These are phyloP conservation scores for Zapus hudsonius DNA, from an alignment of 2,113 vertebrate species.

Conservation along the genomic window DNA sequence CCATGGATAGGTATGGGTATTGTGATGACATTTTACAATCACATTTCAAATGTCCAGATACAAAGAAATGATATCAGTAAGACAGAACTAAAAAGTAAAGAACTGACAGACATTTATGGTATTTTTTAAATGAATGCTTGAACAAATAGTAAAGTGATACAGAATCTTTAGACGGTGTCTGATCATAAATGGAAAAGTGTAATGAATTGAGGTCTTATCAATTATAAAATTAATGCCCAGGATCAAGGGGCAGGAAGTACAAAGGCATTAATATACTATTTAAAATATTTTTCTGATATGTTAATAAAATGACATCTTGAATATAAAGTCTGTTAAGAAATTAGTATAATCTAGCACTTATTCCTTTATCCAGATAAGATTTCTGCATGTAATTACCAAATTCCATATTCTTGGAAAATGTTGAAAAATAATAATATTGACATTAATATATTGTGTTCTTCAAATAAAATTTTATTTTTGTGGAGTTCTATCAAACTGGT, in stretches of 20 bases:
- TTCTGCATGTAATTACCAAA: not conserved
- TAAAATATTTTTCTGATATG: constrained; percentile 2
- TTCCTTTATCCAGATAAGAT: constrained; percentile 18
- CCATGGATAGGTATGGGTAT: not conserved
- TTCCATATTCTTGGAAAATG: not conserved
- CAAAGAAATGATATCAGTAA: not conserved
- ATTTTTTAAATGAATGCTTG: not conserved
- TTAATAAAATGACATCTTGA: not conserved
- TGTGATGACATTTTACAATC: not conserved
- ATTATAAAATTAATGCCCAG: no score
- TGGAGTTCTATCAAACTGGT: not conserved
- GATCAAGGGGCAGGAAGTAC: no score
- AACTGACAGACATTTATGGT: not conserved
- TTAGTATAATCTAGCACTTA: constrained; percentile 5
- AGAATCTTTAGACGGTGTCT: not conserved
- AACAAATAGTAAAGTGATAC: not conserved
- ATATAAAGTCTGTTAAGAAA: not conserved
- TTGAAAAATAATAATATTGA: constrained; percentile 15
- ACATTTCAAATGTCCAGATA: not conserved
- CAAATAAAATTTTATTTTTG: not conserved
- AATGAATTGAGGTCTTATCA: not conserved
- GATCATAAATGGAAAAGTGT: not conserved
- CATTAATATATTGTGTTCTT: not conserved
- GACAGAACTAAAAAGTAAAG: not conserved
- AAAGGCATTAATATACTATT: not conserved